Evolutionary conservation across 2,888 invertebrate species (phyloP).

Genomic region (Plemyria rubiginata): DNA sequence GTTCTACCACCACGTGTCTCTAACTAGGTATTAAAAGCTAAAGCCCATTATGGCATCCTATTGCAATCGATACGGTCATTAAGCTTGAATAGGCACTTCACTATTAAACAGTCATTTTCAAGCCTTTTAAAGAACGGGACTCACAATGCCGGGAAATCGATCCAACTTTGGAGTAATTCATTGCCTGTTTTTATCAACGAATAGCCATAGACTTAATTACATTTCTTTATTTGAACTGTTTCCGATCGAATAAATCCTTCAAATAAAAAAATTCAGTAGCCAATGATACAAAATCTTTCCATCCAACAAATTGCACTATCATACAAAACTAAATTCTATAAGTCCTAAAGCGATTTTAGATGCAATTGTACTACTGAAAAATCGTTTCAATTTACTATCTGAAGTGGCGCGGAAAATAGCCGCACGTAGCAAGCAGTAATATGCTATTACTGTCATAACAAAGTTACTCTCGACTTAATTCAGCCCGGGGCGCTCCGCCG

Average conservation of each 20-base stretch:
- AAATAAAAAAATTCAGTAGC: slow-evolving; percentile 26
- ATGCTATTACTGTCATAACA: slow-evolving; percentile 78
- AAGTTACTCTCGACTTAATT: slow-evolving; percentile 81
- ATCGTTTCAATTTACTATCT: slow-evolving; percentile 74
- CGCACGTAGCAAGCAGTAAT: slow-evolving; percentile 70
- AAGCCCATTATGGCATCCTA: slow-evolving; percentile 39
- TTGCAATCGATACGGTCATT: slow-evolving; percentile 45
- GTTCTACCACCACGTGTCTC: slow-evolving; percentile 71
- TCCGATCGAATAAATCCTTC: slow-evolving; percentile 28
- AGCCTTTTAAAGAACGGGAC: slow-evolving; percentile 43
- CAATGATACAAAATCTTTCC: slow-evolving; percentile 32
- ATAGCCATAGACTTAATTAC: slow-evolving; percentile 17
- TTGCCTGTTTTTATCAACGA: slow-evolving; percentile 39
- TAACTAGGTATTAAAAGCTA: slow-evolving; percentile 54
- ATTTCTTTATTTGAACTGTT: slow-evolving; percentile 26
- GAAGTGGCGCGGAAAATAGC: slow-evolving; percentile 68
- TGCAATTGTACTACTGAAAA: slow-evolving; percentile 76
- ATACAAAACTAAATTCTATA: slow-evolving; percentile 40
- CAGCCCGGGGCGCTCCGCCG: slow-evolving; percentile 64
- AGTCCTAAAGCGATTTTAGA: slow-evolving; percentile 55
- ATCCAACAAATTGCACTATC: slow-evolving; percentile 30
- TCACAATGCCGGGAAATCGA: slow-evolving; percentile 42
- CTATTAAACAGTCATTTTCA: slow-evolving; percentile 43
- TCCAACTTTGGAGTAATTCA: slow-evolving; percentile 40
- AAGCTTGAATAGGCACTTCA: slow-evolving; percentile 43